Conservation (phyloP, 2,888 invertebrate species). For the Rhyacophila evoluta region DNA sequence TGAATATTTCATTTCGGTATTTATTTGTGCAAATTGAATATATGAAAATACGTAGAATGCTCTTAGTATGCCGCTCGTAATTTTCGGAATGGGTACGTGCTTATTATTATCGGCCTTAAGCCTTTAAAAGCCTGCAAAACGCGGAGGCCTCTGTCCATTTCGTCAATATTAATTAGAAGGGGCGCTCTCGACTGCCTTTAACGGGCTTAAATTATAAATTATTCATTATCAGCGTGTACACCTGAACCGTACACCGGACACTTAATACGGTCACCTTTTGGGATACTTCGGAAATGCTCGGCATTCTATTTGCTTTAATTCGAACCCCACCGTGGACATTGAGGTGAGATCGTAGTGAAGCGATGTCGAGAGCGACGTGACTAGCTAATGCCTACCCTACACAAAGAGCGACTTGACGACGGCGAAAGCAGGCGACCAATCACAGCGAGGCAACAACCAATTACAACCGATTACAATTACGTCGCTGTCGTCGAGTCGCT, state of each 20-base stretch:
- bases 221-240: conserved; percentile 53
- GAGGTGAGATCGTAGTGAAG: too few relatives aligned
- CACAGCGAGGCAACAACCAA: too few relatives aligned
- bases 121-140: conserved; percentile 33
- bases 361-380: too few relatives aligned
- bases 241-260: conserved; percentile 49
- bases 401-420: too few relatives aligned
- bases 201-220: conserved; percentile 50
- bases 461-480: too few relatives aligned
- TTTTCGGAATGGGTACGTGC: background rate
- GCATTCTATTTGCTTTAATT: conserved; percentile 14
- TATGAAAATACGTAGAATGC: background rate
- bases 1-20: conserved; percentile 23
- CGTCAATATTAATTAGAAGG: conserved; percentile 53
- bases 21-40: conserved; percentile 14
- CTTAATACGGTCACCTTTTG: conserved; percentile 32
- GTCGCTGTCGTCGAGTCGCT: too few relatives aligned
- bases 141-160: conserved; percentile 30
- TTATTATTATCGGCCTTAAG: conserved; percentile 15
- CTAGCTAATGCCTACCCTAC: too few relatives aligned
- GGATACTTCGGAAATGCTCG: conserved; percentile 3
- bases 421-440: too few relatives aligned
- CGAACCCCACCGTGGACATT: background rate
- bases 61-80: background rate
- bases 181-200: conserved; percentile 45